phyloP scores from a whole-genome alignment of 2,113 vertebrate genomes.

The Lonchura striata region DNA sequence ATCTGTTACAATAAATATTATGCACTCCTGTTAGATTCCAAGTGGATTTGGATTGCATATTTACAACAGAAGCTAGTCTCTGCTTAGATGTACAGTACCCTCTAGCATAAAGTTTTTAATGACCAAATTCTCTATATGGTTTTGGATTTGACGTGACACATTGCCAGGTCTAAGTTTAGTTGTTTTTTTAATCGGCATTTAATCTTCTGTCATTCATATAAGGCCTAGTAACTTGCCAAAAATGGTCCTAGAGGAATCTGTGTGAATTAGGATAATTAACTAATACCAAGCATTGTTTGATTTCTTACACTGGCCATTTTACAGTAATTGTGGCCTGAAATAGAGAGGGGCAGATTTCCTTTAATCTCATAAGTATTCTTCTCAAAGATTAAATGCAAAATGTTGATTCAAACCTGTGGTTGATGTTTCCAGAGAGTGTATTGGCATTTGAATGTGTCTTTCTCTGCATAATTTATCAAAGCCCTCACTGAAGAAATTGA shows the following conservation, averaged over 20 bases:
- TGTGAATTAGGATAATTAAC: neutral
- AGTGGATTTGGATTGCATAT: neutral
- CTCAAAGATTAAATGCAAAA: slow-evolving; percentile 33
- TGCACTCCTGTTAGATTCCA: neutral
- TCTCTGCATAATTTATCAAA: slow-evolving; percentile 32
- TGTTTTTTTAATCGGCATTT: neutral
- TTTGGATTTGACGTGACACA: neutral
- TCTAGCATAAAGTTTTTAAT: slow-evolving; percentile 4
- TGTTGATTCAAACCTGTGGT: neutral
- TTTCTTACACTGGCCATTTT: neutral
- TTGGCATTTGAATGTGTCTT: neutral
- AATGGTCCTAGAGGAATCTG: neutral
- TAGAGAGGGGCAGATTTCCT: slow-evolving; percentile 5
- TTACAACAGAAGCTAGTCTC: neutral
- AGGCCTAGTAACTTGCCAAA: neutral
- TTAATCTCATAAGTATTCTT: slow-evolving; percentile 25
- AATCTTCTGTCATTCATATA: neutral
- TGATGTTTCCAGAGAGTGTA: neutral
- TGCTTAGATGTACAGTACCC: neutral
- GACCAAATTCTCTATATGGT: neutral
- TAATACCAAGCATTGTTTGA: neutral
- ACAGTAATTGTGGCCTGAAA: neutral
- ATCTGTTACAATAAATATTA: neutral
- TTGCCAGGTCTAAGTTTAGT: neutral
- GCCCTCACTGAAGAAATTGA: neutral